A percentile compares a stretch with the other conserved stretches of the same genome.
Evolutionary conservation across 2,797 vertebrate species (phyloP).

Genomic region (Hapalemur alaotrensis): DNA sequence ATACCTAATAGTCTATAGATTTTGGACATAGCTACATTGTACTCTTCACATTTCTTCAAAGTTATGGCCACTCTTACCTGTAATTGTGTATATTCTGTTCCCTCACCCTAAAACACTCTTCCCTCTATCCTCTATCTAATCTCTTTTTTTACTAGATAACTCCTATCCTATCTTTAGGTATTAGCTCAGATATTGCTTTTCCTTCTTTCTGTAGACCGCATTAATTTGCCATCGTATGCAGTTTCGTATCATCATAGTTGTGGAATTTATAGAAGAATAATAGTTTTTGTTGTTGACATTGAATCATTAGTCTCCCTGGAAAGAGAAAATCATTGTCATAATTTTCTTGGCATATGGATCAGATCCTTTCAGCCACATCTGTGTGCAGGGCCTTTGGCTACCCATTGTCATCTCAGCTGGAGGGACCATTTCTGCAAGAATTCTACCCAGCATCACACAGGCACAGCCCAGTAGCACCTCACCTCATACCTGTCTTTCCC

Average conservation of each 20-base stretch:
- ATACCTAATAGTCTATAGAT: background rate
- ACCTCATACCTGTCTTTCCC: background rate
- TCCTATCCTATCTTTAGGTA: background rate
- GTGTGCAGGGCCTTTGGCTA: background rate
- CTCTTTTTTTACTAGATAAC: background rate
- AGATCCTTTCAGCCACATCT: background rate
- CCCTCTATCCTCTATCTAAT: background rate
- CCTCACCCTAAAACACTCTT: background rate
- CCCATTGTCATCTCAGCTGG: no score
- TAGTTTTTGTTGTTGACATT: background rate
- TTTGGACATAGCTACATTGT: background rate
- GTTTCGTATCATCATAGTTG: background rate
- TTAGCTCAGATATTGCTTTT: background rate
- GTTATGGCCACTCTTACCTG: background rate
- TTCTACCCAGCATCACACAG: no score
- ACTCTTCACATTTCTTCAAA: background rate
- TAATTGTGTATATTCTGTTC: background rate
- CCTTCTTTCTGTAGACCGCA: background rate
- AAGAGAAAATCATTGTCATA: background rate
- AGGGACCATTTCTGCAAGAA: background rate
- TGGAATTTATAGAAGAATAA: background rate
- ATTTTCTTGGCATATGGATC: background rate
- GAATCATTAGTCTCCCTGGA: background rate
- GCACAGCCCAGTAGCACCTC: rapidly evolving
- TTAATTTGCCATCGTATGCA: background rate